Conservation (phyloP, 2,888 invertebrate species). For the Agonopterix arenella region DNA sequence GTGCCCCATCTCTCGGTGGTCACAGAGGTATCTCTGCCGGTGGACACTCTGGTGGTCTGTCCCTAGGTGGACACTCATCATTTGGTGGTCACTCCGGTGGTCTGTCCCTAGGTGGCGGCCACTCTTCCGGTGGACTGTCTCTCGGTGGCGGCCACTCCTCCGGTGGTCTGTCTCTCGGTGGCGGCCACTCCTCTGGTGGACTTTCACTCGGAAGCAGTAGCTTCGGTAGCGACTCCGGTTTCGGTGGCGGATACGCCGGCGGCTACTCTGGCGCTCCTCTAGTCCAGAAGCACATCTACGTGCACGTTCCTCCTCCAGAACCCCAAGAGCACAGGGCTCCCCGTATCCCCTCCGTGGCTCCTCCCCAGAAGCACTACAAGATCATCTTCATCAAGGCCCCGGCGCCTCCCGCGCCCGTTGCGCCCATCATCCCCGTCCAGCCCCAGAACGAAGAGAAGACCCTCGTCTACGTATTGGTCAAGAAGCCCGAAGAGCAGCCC, state of each 20-base stretch:
- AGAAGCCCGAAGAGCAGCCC: constrained; percentile 90
- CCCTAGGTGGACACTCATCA: constrained; percentile 28
- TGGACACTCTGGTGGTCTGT: constrained; percentile 38
- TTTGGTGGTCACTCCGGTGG: constrained; percentile 23
- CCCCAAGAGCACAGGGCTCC: constrained; percentile 83
- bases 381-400: constrained; percentile 96
- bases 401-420: constrained; percentile 87
- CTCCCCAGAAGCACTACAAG: constrained; percentile 92
- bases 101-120: constrained; percentile 20
- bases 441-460: constrained; percentile 93
- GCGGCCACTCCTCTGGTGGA: constrained; percentile 31
- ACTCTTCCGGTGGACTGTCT: constrained; percentile 26
- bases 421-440: constrained; percentile 87
- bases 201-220: constrained; percentile 36
- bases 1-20: constrained; percentile 36
- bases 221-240: constrained; percentile 51
- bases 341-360: constrained; percentile 80
- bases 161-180: constrained; percentile 31
- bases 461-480: constrained; percentile 91
- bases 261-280: constrained; percentile 77
- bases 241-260: constrained; percentile 58
- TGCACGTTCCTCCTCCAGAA: constrained; percentile 93
- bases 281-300: constrained; percentile 92
- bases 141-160: constrained; percentile 26
- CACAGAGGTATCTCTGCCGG: constrained; percentile 27